Evolutionary conservation across 2,113 vertebrate genomes (phyloP).

Genomic region (Carassius auratus): DNA sequence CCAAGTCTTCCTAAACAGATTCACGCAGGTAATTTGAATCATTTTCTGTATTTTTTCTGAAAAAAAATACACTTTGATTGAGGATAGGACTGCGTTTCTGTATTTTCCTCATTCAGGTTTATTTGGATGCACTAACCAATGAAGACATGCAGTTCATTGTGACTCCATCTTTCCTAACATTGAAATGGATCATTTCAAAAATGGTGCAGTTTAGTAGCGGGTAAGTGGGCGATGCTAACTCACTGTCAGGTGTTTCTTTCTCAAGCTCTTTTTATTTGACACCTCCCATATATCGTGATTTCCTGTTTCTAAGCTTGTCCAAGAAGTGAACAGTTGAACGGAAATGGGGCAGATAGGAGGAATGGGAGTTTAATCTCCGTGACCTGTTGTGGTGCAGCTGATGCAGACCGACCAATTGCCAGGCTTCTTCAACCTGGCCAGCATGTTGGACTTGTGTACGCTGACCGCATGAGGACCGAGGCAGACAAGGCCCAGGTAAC

Average conservation of each 20-base stretch:
- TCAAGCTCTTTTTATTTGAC: neutral
- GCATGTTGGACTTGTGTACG: slow-evolving; percentile 90
- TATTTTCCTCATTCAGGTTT: slow-evolving; percentile 78
- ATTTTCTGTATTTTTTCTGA: neutral
- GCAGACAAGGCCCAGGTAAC: slow-evolving; percentile 86
- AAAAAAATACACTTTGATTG: neutral
- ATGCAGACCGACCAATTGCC: slow-evolving; percentile 93
- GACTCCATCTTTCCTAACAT: slow-evolving; percentile 88
- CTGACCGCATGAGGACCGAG: slow-evolving; percentile 89
- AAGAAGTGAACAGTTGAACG: slow-evolving; percentile 86
- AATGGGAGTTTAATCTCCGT: slow-evolving; percentile 96
- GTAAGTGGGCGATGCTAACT: slow-evolving; percentile 67
- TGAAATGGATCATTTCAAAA: slow-evolving; percentile 83
- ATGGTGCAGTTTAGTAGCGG: slow-evolving; percentile 96
- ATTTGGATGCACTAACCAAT: slow-evolving; percentile 88
- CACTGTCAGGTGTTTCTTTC: neutral
- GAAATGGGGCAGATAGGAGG: slow-evolving; percentile 94
- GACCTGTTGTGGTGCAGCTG: slow-evolving; percentile 98
- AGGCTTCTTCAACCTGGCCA: slow-evolving; percentile 90
- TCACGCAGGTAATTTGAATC: slow-evolving; percentile 84
- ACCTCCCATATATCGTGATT: neutral
- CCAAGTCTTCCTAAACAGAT: slow-evolving; percentile 95
- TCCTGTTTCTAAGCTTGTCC: slow-evolving; percentile 79
- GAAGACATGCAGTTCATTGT: slow-evolving; percentile 93
- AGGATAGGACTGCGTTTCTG: neutral